Evolutionary conservation across 1,140 invertebrate species (phyloP).

Genomic region (Fopius arisanus): DNA sequence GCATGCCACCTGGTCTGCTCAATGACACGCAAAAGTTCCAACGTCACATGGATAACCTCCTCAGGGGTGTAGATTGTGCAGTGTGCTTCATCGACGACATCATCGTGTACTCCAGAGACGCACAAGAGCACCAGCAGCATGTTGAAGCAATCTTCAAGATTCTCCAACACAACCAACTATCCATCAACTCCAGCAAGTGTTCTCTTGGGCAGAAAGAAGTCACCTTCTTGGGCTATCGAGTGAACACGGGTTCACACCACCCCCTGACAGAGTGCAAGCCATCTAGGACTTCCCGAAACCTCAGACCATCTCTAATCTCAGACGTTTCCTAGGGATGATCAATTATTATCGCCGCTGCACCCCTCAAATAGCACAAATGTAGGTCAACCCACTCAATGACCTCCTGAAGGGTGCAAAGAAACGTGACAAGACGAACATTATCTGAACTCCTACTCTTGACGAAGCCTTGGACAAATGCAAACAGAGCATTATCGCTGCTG

Average conservation of each 20-base stretch:
- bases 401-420: constrained; percentile 39
- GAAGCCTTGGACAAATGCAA: constrained; percentile 57
- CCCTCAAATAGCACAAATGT: constrained; percentile 38
- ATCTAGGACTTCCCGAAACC: constrained; percentile 47
- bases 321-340: no score
- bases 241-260: constrained; percentile 50
- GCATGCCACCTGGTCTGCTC: constrained; percentile 51
- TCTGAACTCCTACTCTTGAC: constrained; percentile 42
- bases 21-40: constrained; percentile 40
- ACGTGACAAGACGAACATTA: constrained; percentile 42
- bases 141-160: constrained; percentile 21
- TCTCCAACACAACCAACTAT: not conserved
- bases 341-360: constrained; percentile 54
- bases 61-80: constrained; percentile 29
- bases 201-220: constrained; percentile 3
- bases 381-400: constrained; percentile 36
- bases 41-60: constrained; percentile 32
- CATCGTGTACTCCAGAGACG: constrained; percentile 18
- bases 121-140: constrained; percentile 34
- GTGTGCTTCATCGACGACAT: constrained; percentile 32
- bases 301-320: constrained; percentile 40
- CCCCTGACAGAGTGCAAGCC: constrained; percentile 37
- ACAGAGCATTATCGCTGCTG: constrained; percentile 42
- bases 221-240: constrained; percentile 43
- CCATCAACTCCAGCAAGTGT: constrained; percentile 25